Conservation (phyloP, 2,113 vertebrate genomes). For the Eulemur macaco region DNA sequence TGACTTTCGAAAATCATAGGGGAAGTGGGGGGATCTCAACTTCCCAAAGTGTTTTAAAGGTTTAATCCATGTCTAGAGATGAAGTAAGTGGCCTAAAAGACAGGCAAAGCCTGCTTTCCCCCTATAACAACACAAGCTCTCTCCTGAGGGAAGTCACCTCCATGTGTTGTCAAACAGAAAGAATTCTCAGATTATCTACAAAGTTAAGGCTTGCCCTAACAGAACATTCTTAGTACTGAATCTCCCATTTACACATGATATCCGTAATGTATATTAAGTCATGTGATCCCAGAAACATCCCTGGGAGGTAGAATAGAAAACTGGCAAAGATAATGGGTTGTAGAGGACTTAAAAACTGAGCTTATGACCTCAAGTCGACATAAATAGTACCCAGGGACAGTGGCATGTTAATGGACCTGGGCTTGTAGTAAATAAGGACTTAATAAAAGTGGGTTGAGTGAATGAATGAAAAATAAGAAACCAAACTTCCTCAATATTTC, state of each 20-base stretch:
- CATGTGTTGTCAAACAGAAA: background rate
- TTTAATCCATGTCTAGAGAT: background rate
- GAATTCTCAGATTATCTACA: background rate
- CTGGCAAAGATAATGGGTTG: background rate
- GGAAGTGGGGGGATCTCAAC: background rate
- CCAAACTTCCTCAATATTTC: background rate
- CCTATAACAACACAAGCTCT: no score
- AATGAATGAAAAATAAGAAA: constrained; percentile 12
- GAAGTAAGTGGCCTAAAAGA: background rate
- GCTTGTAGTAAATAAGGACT: background rate
- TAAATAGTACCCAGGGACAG: background rate
- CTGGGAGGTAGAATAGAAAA: background rate
- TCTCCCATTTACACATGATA: background rate
- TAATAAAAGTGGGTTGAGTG: background rate
- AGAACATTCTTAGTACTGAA: background rate
- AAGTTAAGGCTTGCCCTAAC: background rate
- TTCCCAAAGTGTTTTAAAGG: background rate
- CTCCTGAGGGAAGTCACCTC: background rate
- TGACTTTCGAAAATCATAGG: background rate
- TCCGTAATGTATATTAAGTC: background rate
- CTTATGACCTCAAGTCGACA: background rate
- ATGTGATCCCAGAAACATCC: background rate
- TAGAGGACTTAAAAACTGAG: background rate
- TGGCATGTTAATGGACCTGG: background rate
- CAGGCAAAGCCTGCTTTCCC: background rate